phyloP scores from a whole-genome alignment of 1,140 invertebrate species.

The Aphis craccivora region DNA sequence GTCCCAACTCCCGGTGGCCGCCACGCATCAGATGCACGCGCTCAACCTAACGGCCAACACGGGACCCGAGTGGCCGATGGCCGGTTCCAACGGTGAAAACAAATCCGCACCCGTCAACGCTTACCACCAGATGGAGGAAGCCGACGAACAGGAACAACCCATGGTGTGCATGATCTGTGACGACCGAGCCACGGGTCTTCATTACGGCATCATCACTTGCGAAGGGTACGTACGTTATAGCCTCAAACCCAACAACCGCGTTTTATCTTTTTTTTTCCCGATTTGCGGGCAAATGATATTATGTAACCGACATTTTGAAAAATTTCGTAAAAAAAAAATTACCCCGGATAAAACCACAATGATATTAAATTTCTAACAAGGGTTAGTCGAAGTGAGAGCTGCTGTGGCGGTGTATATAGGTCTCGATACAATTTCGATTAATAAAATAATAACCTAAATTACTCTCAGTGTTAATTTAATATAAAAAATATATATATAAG shows the following conservation, averaged over 20 bases:
- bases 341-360: background rate
- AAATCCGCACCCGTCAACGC: conserved; percentile 56
- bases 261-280: background rate
- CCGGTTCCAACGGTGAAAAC: conserved; percentile 64
- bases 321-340: background rate
- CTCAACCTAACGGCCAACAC: conserved; percentile 76
- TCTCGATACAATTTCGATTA: background rate
- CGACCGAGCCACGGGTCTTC: conserved; percentile 95
- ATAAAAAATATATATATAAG: background rate
- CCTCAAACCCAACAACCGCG: background rate
- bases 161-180: conserved; percentile 99
- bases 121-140: conserved; percentile 62
- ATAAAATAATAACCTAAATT: background rate
- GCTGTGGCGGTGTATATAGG: too few species aligned
- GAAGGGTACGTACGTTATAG: conserved; percentile 75
- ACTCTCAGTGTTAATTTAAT: background rate
- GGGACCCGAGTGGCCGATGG: conserved; percentile 62
- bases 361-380: background rate
- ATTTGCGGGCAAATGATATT: background rate
- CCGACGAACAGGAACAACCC: conserved; percentile 89
- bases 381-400: background rate
- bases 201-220: conserved; percentile 97
- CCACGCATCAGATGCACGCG: conserved; percentile 79
- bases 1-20: conserved; percentile 76
- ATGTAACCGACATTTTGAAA: too few species aligned